Evolutionary conservation across 2,113 vertebrate genomes (phyloP).

Genomic region (Bos taurus): ARS-UCD2.0 NC_037333.1:21779501-21780000

Average conservation of each 20-base stretch:
- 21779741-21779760: neutral
- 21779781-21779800: neutral
- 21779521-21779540: neutral
- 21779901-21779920: neutral
- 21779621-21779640: neutral
- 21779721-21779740: neutral
- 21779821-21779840: neutral
- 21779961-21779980: conserved; percentile 98
- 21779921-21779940: conserved; percentile 90
- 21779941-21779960: conserved; percentile 94
- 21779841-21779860: neutral
- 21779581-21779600: neutral
- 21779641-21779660: neutral
- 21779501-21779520: neutral
- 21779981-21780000: conserved; percentile 91
- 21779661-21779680: neutral
- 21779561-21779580: neutral
- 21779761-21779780: neutral
- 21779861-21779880: neutral
- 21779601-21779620: neutral
- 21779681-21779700: neutral
- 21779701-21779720: neutral
- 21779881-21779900: neutral
- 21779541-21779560: neutral
- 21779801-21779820: neutral